phyloP scores from a whole-genome alignment of 2,888 invertebrate species.

The Euspilapteryx auroguttella region DNA sequence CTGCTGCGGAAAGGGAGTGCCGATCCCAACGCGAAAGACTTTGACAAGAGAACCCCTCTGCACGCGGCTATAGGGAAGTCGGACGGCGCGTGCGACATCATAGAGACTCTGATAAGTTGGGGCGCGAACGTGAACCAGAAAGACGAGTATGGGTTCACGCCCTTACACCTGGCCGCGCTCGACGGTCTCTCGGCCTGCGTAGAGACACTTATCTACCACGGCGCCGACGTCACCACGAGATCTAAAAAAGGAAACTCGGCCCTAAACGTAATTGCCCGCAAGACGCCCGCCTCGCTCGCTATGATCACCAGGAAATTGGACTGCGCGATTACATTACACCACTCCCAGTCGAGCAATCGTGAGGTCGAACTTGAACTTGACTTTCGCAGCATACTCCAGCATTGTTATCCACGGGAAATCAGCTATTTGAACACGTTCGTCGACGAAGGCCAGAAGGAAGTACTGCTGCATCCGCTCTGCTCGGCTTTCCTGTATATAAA shows the following conservation, averaged over 20 bases:
- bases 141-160: slow-evolving; percentile 84
- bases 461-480: slow-evolving; percentile 82
- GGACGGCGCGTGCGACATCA: slow-evolving; percentile 76
- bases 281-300: slow-evolving; percentile 82
- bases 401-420: slow-evolving; percentile 82
- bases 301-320: slow-evolving; percentile 83
- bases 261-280: slow-evolving; percentile 80
- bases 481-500: slow-evolving; percentile 86
- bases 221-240: slow-evolving; percentile 86
- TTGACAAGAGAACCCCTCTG: slow-evolving; percentile 78
- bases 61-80: slow-evolving; percentile 87
- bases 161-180: slow-evolving; percentile 81
- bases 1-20: slow-evolving; percentile 74
- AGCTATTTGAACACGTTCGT: slow-evolving; percentile 86
- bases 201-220: slow-evolving; percentile 79
- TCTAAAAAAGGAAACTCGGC: slow-evolving; percentile 87
- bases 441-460: slow-evolving; percentile 86
- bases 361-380: slow-evolving; percentile 82
- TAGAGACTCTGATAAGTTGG: slow-evolving; percentile 77
- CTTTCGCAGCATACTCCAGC: slow-evolving; percentile 79
- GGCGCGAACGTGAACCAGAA: slow-evolving; percentile 82
- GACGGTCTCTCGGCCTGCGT: slow-evolving; percentile 86
- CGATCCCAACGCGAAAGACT: slow-evolving; percentile 79
- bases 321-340: slow-evolving; percentile 76
- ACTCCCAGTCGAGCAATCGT: slow-evolving; percentile 76